These are phyloP conservation scores for Tiliqua scincoides DNA, from an alignment of 2,113 vertebrate genomes.

Conservation along the genomic window DNA sequence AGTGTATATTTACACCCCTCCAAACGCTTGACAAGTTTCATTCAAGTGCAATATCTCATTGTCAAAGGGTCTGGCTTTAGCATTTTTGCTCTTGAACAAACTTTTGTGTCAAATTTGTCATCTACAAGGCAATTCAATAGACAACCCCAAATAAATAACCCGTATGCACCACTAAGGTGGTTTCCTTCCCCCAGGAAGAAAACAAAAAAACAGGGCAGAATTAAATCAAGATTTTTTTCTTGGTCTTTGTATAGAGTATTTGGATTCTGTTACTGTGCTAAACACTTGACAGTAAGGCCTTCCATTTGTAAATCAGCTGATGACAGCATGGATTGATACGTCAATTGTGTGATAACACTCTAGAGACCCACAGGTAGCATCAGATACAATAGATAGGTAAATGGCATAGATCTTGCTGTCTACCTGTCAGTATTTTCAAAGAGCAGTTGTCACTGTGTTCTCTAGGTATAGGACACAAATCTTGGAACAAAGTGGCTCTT, in stretches of 20 bases:
- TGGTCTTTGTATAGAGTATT: neutral
- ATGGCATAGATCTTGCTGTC: neutral
- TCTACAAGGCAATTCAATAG: neutral
- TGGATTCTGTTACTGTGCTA: neutral
- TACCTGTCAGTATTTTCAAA: neutral
- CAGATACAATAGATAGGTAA: neutral
- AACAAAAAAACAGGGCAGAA: neutral
- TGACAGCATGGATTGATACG: neutral
- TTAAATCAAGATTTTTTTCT: fast-evolving
- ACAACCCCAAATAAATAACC: neutral
- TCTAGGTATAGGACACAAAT: neutral
- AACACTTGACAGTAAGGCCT: neutral
- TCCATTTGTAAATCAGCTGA: neutral
- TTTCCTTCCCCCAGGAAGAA: neutral
- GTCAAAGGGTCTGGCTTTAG: neutral
- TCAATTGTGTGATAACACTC: neutral
- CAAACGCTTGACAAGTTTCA: neutral
- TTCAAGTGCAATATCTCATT: neutral
- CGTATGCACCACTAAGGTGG: neutral
- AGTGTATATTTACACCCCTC: neutral
- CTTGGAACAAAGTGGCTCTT: neutral
- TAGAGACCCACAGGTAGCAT: neutral
- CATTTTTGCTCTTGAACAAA: neutral
- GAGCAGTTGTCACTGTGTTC: neutral
- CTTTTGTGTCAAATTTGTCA: neutral